Evolutionary conservation across 2,797 vertebrate genomes (phyloP).

Genomic region (Diplodus sargus): DNA sequence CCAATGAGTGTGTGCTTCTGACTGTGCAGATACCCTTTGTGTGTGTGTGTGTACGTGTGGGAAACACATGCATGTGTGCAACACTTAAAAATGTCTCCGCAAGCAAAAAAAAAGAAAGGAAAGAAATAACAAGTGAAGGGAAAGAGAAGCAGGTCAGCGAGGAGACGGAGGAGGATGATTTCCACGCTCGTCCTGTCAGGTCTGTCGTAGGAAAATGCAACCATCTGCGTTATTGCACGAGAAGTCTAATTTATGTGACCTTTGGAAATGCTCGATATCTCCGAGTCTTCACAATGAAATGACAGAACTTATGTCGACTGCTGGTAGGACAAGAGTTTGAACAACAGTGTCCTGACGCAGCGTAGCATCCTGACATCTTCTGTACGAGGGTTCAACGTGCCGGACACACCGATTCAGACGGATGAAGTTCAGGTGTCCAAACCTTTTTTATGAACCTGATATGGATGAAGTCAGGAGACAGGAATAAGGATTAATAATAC

Average conservation of each 20-base stretch:
- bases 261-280: not conserved
- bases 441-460: too few species aligned
- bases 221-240: not conserved
- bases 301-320: not conserved
- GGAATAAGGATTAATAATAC: too few species aligned
- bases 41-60: not conserved
- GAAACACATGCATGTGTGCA: too few species aligned
- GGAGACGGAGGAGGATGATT: not conserved
- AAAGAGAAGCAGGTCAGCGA: slow-evolving; percentile 14
- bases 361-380: not conserved
- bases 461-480: too few species aligned
- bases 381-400: not conserved
- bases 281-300: not conserved
- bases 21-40: slow-evolving; percentile 1
- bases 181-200: not conserved
- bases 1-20: slow-evolving; percentile 19
- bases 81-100: not conserved
- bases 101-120: slow-evolving; percentile 29
- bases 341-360: not conserved
- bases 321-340: not conserved
- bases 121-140: not conserved
- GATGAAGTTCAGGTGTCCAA: too few species aligned
- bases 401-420: not conserved
- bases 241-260: not conserved
- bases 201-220: not conserved